Base-by-base conservation (phyloP, 2,797 vertebrate genomes). In the Vireo griseus region DNA sequence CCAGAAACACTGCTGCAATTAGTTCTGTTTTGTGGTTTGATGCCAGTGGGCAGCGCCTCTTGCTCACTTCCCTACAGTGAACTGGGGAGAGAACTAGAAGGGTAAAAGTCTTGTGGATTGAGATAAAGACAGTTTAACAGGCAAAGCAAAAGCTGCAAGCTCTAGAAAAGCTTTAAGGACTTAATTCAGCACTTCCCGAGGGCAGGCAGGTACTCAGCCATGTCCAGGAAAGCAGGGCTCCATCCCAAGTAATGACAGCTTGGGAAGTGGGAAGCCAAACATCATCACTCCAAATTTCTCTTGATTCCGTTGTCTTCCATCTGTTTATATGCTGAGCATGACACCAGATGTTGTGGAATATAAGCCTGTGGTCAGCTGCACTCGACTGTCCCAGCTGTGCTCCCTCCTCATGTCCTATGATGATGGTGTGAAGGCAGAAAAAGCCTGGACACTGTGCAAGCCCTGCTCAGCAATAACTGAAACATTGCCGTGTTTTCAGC, bases 211-310 rank as follows among this genome's bases (percentile, higher is more conserved):
- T 16, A 14, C 14, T 72, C 58, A 28, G 11, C 17, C 22, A 7
- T 28, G 12, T 47, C 9, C 35, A 37, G 40, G 20, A 54, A 29
- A 45, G 25, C 52, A 6, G 21, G 28, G 44, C 4, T 58, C 4
- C 2, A 1, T 25, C 22, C 57, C 5, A 3, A 0, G 1, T 35
- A 0, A 28, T 18, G 29, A 21, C 35, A 35, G 10, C 50, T 50
- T 57, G 15, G 39, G 51, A 65, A 82, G 9, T 2, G 1, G 21
- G 39, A 90, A 69, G 13, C 5, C 37, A 77, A 65, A 42, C 1
- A 0, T 2, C 22, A 24, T 22, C 2, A 3, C 6, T 44, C n/a
- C 0, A 0, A 61, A 44, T 1, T 4, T 22, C 9, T 19, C 10
- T 31, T 31, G 1, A 3, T 61, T 40, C 20, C 0, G 2, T 3